Conservation (phyloP, 2,888 invertebrate species). For the Himalopsyche japonica region DNA sequence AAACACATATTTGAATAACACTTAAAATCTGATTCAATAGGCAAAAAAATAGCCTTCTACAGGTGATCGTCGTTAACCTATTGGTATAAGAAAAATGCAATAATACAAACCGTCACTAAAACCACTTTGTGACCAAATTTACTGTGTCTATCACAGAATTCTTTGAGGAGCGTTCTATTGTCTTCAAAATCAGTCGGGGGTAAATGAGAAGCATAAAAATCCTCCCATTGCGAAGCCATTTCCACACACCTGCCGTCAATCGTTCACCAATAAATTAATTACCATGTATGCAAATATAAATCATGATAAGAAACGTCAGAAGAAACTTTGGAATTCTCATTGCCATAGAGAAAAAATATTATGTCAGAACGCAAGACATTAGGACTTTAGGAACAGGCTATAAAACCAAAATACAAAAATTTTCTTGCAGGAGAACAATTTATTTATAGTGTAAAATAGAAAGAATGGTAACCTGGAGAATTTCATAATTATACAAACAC, state of each 20-base stretch:
- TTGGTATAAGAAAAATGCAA: neutral
- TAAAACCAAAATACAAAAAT: too few relatives aligned
- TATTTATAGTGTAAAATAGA: too few relatives aligned
- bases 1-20: neutral
- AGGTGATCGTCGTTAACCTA: neutral
- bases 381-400: neutral
- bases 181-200: slow-evolving; percentile 78
- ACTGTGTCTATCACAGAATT: slow-evolving; percentile 74
- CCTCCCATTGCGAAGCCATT: slow-evolving; percentile 72
- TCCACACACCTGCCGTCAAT: slow-evolving; percentile 16
- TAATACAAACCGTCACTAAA: slow-evolving; percentile 72
- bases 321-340: slow-evolving; percentile 7
- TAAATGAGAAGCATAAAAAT: slow-evolving; percentile 79
- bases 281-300: slow-evolving; percentile 8
- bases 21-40: neutral
- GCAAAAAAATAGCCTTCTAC: neutral
- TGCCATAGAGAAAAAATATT: neutral
- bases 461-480: too few relatives aligned
- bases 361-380: neutral
- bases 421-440: too few relatives aligned
- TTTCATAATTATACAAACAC: too few relatives aligned
- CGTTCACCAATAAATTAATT: neutral
- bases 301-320: slow-evolving; percentile 30
- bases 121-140: slow-evolving; percentile 72
- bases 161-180: slow-evolving; percentile 69